These are phyloP conservation scores for Gallirallus australis DNA, from an alignment of 2,797 vertebrate species.

Conservation along the genomic window DNA sequence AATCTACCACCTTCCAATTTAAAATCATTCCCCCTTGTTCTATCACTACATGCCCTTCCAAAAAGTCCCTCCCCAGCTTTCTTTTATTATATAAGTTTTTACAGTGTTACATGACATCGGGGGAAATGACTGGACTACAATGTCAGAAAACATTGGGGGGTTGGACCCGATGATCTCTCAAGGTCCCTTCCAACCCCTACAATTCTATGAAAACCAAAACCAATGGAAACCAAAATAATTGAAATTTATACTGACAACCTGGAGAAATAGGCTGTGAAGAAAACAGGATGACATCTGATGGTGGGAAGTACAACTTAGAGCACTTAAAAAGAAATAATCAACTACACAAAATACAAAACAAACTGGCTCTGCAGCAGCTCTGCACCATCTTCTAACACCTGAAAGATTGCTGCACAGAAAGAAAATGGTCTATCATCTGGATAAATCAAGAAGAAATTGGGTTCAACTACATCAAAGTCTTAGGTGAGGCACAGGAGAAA, in stretches of 20 bases:
- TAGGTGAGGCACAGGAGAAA: not conserved
- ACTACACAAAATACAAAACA: not conserved
- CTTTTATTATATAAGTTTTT: not conserved
- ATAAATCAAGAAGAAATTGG: not conserved
- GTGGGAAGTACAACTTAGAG: not conserved
- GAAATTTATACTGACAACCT: not conserved
- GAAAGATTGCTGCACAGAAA: not conserved
- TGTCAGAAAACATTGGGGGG: too few species aligned
- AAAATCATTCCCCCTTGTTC: too few species aligned
- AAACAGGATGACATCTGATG: not conserved
- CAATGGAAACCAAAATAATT: not conserved
- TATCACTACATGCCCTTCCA: too few species aligned
- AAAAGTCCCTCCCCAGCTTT: too few species aligned
- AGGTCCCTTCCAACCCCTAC: too few species aligned
- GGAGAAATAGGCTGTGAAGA: not conserved
- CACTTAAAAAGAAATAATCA: not conserved
- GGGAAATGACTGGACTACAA: not conserved
- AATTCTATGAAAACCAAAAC: too few species aligned
- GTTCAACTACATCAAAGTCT: not conserved
- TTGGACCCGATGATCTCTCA: too few species aligned
- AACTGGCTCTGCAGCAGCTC: not conserved
- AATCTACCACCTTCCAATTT: too few species aligned
- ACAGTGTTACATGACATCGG: fast-evolving
- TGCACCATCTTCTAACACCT: not conserved
- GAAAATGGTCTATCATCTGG: not conserved